A percentile compares a stretch with the other conserved stretches of the same genome.
Evolutionary conservation across 2,888 invertebrate genomes (phyloP).

Genomic region (Congeria kusceri): DNA sequence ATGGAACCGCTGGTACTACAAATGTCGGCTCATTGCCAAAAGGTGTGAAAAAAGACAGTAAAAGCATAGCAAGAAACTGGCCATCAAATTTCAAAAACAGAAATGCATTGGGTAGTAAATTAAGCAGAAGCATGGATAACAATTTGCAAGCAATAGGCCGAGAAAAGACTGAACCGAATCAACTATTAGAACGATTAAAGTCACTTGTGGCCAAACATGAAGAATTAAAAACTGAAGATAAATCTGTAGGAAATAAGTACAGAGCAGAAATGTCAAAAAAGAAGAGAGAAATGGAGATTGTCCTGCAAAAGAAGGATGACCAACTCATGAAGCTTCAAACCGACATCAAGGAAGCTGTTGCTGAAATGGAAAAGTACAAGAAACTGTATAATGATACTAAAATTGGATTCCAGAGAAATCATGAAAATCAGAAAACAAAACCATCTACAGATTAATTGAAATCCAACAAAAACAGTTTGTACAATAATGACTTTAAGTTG

Average conservation of each 20-base stretch:
- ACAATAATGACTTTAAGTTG: too few species aligned
- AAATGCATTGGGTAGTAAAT: conserved; percentile 24
- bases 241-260: conserved; percentile 51
- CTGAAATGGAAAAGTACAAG: conserved; percentile 73
- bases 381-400: conserved; percentile 71
- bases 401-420: conserved; percentile 58
- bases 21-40: conserved; percentile 29
- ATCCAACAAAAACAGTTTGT: too few species aligned
- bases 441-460: neutral
- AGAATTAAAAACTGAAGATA: conserved; percentile 52
- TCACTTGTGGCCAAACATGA: conserved; percentile 46
- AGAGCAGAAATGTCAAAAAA: conserved; percentile 55
- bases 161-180: conserved; percentile 42
- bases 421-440: conserved; percentile 21
- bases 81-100: conserved; percentile 51
- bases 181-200: conserved; percentile 54
- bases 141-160: conserved; percentile 28
- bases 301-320: conserved; percentile 64
- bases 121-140: conserved; percentile 36
- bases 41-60: conserved; percentile 11
- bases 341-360: conserved; percentile 64
- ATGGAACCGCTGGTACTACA: neutral
- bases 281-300: conserved; percentile 56
- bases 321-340: conserved; percentile 63
- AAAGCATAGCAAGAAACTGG: conserved; percentile 25